Evolutionary conservation across 2,113 vertebrate genomes (phyloP).

Genomic region (Spheniscus mendiculus): DNA sequence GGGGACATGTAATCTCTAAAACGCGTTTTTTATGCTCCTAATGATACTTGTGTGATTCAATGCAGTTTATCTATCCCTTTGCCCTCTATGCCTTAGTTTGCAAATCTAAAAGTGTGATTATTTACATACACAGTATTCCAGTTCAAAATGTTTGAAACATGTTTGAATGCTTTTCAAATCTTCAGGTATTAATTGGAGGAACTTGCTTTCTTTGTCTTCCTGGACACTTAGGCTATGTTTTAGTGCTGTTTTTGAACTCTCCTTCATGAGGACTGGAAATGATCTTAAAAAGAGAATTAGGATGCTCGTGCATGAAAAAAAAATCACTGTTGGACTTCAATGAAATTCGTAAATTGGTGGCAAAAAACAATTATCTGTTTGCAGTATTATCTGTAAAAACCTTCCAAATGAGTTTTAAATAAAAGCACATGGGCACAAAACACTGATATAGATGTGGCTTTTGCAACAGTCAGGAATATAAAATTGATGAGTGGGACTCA

Average conservation of each 20-base stretch:
- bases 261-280: not conserved
- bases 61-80: not conserved
- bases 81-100: not conserved
- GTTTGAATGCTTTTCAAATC: not conserved
- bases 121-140: not conserved
- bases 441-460: not conserved
- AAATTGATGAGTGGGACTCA: conserved; percentile 9
- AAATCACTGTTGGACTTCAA: not conserved
- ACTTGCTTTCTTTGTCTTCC: not conserved
- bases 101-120: not conserved
- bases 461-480: not conserved
- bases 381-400: not conserved
- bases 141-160: not conserved
- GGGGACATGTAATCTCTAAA: not conserved
- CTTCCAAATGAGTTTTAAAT: not conserved
- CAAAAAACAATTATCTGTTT: not conserved
- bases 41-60: not conserved
- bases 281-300: not conserved
- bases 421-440: not conserved
- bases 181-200: not conserved
- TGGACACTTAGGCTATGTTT: not conserved
- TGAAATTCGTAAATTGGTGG: not conserved
- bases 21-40: fast-evolving
- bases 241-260: not conserved
- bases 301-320: not conserved